Conservation (phyloP, 92 coral and sea anemone species). For the Phenganax marumi region DNA sequence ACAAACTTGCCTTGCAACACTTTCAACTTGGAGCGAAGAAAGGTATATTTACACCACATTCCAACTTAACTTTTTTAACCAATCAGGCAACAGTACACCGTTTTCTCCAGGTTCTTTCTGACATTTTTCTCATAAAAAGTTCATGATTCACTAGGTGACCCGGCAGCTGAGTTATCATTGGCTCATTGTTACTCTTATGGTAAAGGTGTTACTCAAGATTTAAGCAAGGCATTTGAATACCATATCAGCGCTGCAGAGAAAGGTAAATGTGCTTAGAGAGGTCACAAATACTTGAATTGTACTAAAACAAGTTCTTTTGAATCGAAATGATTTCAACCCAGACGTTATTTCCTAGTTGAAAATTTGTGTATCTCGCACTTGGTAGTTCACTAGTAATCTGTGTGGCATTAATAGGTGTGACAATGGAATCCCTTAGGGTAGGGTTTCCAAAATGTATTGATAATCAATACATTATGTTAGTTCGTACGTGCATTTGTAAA, state of each 20-base stretch:
- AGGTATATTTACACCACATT: slow-evolving; percentile 49
- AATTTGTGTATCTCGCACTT: too few species aligned
- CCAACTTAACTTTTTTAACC: too few species aligned
- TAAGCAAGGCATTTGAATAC: slow-evolving; percentile 68
- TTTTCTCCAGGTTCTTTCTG: neutral
- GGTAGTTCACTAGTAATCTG: too few species aligned
- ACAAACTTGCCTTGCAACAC: slow-evolving; percentile 67
- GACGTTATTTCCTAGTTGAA: too few species aligned
- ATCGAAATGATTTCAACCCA: too few species aligned
- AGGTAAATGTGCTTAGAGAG: slow-evolving; percentile 52
- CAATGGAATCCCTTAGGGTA: too few species aligned
- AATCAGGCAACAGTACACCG: too few species aligned
- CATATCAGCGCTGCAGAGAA: slow-evolving; percentile 78
- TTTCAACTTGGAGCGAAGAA: slow-evolving; percentile 71
- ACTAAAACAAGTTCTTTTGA: too few species aligned
- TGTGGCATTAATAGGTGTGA: too few species aligned
- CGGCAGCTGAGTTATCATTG: slow-evolving; percentile 76
- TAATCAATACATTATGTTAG: too few species aligned
- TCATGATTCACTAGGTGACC: slow-evolving; percentile 60
- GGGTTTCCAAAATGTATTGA: too few species aligned
- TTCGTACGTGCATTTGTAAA: too few species aligned
- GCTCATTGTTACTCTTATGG: slow-evolving; percentile 92
- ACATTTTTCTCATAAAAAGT: neutral
- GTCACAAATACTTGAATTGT: neutral
- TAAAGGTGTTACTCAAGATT: slow-evolving; percentile 71